These are phyloP conservation scores for Rhabdomys dilectus DNA, from an alignment of 2,113 vertebrate genomes.

Conservation along the genomic window DNA sequence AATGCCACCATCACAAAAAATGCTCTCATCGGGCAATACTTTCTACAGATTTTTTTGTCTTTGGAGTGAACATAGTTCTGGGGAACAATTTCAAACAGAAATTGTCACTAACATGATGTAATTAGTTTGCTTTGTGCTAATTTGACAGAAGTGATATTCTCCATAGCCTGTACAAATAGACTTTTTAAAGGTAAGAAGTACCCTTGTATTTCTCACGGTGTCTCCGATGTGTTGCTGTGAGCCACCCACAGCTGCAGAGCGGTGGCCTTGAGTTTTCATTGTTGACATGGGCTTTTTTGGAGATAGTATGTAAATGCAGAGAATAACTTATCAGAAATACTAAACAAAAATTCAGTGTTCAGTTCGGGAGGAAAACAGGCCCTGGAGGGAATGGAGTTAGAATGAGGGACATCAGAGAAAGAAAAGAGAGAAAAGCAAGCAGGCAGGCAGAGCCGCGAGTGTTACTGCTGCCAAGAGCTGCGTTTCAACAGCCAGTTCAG, in stretches of 20 bases:
- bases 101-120: background rate
- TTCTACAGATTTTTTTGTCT: background rate
- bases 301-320: conserved; percentile 6
- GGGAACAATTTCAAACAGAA: conserved; percentile 22
- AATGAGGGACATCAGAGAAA: background rate
- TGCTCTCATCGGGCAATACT: background rate
- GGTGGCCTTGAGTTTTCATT: conserved; percentile 21
- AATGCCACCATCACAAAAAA: background rate
- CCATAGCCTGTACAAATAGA: background rate
- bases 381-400: background rate
- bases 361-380: background rate
- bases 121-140: background rate
- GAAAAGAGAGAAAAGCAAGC: background rate
- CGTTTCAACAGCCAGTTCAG: background rate
- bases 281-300: background rate
- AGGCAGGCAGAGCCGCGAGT: background rate
- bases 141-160: background rate
- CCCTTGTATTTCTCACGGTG: conserved; percentile 36
- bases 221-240: background rate
- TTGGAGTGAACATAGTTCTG: background rate
- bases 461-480: conserved; percentile 32
- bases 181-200: background rate
- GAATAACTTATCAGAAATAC: background rate
- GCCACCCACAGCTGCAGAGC: background rate
- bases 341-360: conserved; percentile 9